phyloP scores from a whole-genome alignment of 2,113 vertebrate genomes.

The Cromileptes altivelis region DNA sequence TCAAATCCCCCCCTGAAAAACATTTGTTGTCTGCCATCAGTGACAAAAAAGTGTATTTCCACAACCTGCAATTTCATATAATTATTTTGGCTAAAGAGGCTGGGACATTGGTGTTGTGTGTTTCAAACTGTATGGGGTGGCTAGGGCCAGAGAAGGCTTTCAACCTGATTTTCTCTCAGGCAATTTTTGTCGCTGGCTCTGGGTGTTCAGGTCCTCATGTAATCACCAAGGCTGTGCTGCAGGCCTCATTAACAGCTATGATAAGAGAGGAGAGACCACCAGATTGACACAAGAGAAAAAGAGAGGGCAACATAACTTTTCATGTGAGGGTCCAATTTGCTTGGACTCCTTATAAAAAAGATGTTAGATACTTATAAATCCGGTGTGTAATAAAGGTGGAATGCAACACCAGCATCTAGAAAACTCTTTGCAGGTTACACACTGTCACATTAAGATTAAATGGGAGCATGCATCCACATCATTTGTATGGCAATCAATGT shows the following conservation, averaged over 20 bases:
- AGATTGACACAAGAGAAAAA: slow-evolving; percentile 11
- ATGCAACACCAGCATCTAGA: not conserved
- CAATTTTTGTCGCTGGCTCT: slow-evolving; percentile 40
- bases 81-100: slow-evolving; percentile 53
- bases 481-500: too few species aligned
- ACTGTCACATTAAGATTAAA: too few species aligned
- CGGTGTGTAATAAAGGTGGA: not conserved
- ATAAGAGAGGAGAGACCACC: slow-evolving; percentile 21
- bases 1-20: slow-evolving; percentile 38
- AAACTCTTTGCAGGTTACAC: not conserved
- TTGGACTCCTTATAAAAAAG: not conserved
- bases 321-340: slow-evolving; percentile 17
- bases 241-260: slow-evolving; percentile 35
- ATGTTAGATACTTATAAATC: not conserved
- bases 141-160: slow-evolving; percentile 36
- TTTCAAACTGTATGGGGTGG: not conserved
- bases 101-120: not conserved
- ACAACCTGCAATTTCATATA: slow-evolving; percentile 65
- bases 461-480: too few species aligned
- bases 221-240: slow-evolving; percentile 24
- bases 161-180: slow-evolving; percentile 42
- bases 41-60: slow-evolving; percentile 50
- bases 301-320: not conserved
- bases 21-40: slow-evolving; percentile 58
- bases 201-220: slow-evolving; percentile 48